Evolutionary conservation across 2,797 vertebrate species (phyloP), one percentile per base, ranked within the genome.

Genomic region (Pangasius macronema): DNA sequence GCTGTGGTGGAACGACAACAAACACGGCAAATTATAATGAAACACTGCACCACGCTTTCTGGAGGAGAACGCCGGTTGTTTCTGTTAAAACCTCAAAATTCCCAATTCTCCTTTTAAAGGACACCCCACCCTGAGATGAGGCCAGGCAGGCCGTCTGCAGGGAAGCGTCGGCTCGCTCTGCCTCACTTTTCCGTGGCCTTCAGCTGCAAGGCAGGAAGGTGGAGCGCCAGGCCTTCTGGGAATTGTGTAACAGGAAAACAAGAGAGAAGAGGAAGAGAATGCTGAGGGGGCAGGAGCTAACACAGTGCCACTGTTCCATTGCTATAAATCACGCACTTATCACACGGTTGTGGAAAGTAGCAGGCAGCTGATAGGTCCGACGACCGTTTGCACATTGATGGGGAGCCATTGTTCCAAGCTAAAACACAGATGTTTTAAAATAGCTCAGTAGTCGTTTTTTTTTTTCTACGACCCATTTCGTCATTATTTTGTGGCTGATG

Each of bases 341-440:
- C 89, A 91, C 89, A 68, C 46, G 72, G 88, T 91, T 88, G 89
- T 82, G 86, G 89, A 87, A 92, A 92, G 90, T 92, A 84, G 87
- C 90, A 93, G 88, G 87, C 83, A 72, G 79, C 87, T 86, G 84
- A 33, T 33, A 92, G 84, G 93, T 91, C 14, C 14, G 86, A 53
- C 30, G n/a, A 72, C 70, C 16, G 72, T 86, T 36, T 61, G 87
- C 83, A 86, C 63, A 59, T 39, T 10, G 57, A 86, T 14, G 59
- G 39, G 46, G 72, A 83, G 93, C 88, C 90, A 86, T 90, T 92
- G 92, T 89, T 84, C 91, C 30, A 63, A 42, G 53, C 46, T 53
- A 84, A 86, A 73, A 83, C 42, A 11, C 1, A 10, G 1, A n/a
- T 2, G 6, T 14, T 59, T 83, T 16, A 30, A 86, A 83, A 88